Percentiles rank a stretch among this genome's conserved stretches.
These are phyloP conservation scores for Ophion costatus DNA, from an alignment of 2,888 invertebrate species.

Conservation along the genomic window DNA sequence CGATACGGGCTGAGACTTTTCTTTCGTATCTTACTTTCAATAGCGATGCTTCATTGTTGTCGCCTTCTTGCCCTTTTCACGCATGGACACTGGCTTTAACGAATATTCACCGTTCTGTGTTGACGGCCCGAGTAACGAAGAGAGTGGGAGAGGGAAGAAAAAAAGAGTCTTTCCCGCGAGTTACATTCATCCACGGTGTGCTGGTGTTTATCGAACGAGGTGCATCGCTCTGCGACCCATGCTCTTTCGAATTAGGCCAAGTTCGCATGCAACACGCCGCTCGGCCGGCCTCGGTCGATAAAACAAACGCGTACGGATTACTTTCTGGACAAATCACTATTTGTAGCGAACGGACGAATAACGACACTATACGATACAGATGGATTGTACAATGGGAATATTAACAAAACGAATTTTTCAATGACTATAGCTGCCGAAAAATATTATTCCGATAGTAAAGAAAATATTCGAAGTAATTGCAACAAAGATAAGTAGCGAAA, in stretches of 20 bases:
- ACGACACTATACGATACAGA: too few relatives aligned
- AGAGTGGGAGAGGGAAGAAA: slow-evolving; percentile 15
- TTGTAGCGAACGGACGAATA: too few relatives aligned
- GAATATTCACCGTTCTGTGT: background rate
- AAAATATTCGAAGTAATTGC: too few relatives aligned
- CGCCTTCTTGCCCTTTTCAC: background rate
- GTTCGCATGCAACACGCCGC: background rate
- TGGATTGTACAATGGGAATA: too few relatives aligned
- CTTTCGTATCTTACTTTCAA: background rate
- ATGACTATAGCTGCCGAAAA: too few relatives aligned
- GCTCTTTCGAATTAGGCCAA: background rate
- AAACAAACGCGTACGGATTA: background rate
- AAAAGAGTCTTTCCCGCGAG: slow-evolving; percentile 54
- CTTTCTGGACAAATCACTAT: background rate
- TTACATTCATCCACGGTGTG: slow-evolving; percentile 50
- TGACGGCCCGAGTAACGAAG: slow-evolving; percentile 3
- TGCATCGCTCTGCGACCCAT: background rate
- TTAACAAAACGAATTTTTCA: too few relatives aligned
- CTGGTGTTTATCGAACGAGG: slow-evolving; percentile 22
- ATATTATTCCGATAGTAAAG: too few relatives aligned
- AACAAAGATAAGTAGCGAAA: too few relatives aligned
- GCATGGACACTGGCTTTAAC: background rate
- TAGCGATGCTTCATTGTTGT: slow-evolving; percentile 1
- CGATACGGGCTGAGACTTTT: background rate
- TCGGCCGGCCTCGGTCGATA: background rate